phyloP scores from a whole-genome alignment of 2,797 vertebrate genomes.

The Sebastes vulpes region DNA sequence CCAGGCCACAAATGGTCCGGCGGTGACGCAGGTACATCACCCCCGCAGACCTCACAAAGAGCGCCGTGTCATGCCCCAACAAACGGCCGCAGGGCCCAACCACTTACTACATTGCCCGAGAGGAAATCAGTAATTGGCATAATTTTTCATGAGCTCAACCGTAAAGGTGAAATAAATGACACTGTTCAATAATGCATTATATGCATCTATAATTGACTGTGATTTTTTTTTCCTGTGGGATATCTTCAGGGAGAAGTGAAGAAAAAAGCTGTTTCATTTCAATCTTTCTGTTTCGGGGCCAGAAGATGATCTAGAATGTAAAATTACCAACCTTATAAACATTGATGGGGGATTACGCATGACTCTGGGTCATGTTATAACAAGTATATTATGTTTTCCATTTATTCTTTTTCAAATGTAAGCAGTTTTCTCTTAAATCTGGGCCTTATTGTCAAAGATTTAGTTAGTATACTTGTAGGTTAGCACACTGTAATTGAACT shows the following conservation, averaged over 20 bases:
- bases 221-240: conserved; percentile 60
- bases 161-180: conserved; percentile 94
- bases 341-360: background rate
- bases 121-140: conserved; percentile 94
- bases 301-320: conserved; percentile 26
- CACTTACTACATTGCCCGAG: conserved; percentile 86
- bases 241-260: conserved; percentile 39
- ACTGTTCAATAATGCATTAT: conserved; percentile 95
- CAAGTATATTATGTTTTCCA: background rate
- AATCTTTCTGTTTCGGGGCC: conserved; percentile 66
- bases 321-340: background rate
- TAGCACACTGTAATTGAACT: background rate
- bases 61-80: conserved; percentile 74
- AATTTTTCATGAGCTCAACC: conserved; percentile 93
- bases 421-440: background rate
- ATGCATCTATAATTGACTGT: conserved; percentile 93
- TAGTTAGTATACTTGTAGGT: background rate
- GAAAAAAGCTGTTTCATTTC: conserved; percentile 82
- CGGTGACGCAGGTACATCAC: conserved; percentile 54
- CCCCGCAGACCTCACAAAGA: conserved; percentile 67
- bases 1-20: conserved; percentile 47
- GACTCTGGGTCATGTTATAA: background rate
- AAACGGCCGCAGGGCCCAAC: conserved; percentile 81
- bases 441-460: background rate
- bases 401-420: background rate